Conservation (phyloP, 1,140 invertebrate genomes). For the Olivierus martensii region DNA sequence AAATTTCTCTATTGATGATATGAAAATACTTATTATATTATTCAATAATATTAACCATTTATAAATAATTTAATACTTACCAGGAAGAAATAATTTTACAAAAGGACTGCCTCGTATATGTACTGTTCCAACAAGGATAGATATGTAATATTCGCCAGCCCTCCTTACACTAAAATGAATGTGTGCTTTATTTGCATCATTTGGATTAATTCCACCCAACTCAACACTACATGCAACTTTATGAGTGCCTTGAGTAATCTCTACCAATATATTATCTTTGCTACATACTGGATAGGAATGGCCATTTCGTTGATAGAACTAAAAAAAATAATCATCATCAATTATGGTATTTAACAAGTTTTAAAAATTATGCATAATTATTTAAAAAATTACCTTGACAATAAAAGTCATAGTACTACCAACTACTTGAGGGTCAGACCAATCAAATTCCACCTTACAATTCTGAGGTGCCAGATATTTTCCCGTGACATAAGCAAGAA, state of each 20-base stretch:
- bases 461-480: conserved; percentile 77
- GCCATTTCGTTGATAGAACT: conserved; percentile 83
- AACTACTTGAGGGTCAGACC: conserved; percentile 71
- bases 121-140: conserved; percentile 52
- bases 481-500: conserved; percentile 79
- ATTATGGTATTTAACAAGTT: conserved; percentile 12
- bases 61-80: no score
- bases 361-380: background rate
- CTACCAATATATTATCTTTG: conserved; percentile 70
- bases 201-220: conserved; percentile 63
- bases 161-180: conserved; percentile 83
- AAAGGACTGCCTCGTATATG: conserved; percentile 53
- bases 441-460: conserved; percentile 68
- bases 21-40: no score
- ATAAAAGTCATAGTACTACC: conserved; percentile 80
- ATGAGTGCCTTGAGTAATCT: conserved; percentile 65
- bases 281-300: conserved; percentile 84
- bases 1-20: no score
- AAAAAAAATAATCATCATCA: conserved; percentile 23
- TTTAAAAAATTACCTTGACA: conserved; percentile 42
- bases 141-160: conserved; percentile 74
- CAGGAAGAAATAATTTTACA: conserved; percentile 46
- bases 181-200: conserved; percentile 63
- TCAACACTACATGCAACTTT: conserved; percentile 71
- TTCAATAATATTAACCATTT: no score